A percentile compares a stretch with the other conserved stretches of the same genome.
These are phyloP conservation scores for Smutsia temminckii DNA, from an alignment of 2,797 vertebrate genomes.

Conservation along the genomic window DNA sequence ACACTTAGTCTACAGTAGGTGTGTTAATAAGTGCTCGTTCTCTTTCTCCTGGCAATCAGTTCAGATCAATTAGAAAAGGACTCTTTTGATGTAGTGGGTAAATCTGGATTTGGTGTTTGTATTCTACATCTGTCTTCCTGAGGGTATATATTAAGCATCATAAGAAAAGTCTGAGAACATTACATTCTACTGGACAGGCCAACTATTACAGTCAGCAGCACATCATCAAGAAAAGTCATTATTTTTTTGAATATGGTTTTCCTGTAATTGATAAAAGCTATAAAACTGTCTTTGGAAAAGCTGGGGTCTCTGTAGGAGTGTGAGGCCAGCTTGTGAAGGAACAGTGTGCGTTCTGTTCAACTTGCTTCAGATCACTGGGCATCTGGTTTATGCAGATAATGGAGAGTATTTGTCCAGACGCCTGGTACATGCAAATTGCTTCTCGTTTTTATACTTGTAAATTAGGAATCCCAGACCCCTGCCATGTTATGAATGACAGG, in stretches of 20 bases:
- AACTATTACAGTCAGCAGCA: not conserved
- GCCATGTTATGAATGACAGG: constrained; percentile 60
- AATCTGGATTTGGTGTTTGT: not conserved
- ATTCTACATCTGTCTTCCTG: not conserved
- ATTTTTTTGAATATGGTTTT: not conserved
- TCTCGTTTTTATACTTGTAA: constrained; percentile 68
- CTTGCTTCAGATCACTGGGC: constrained; percentile 51
- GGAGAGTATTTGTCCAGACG: constrained; percentile 62
- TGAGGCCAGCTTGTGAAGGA: constrained; percentile 49
- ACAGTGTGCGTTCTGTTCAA: constrained; percentile 16
- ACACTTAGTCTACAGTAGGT: not conserved
- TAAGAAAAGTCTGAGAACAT: not conserved
- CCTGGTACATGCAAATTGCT: constrained; percentile 72
- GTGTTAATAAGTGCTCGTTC: not conserved
- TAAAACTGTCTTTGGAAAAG: not conserved
- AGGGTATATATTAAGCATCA: not conserved
- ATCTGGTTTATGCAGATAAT: constrained; percentile 70
- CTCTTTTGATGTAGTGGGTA: not conserved
- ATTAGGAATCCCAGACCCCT: constrained; percentile 45
- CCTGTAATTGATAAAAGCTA: constrained; percentile 4
- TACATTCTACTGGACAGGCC: not conserved
- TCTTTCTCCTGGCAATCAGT: not conserved
- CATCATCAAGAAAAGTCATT: not conserved
- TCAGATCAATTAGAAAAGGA: not conserved
- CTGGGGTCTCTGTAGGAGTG: not conserved